These are phyloP conservation scores for Augochlora pura DNA, from an alignment of 1,140 invertebrate species.

Conservation along the genomic window DNA sequence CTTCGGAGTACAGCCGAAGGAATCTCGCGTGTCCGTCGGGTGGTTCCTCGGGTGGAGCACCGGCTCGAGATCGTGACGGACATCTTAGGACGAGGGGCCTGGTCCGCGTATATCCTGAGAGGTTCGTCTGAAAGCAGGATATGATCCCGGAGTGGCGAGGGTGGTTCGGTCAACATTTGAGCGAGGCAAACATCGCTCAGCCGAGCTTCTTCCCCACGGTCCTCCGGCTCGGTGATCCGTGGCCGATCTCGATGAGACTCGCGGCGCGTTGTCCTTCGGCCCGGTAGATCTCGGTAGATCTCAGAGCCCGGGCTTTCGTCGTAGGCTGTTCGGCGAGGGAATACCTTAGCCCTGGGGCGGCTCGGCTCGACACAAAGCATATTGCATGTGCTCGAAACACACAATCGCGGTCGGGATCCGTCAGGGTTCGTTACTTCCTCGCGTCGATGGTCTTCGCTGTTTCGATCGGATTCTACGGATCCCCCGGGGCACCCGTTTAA, in stretches of 20 bases:
- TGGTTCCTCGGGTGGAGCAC: background rate
- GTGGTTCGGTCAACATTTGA: conserved; percentile 75
- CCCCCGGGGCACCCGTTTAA: conserved; percentile 41
- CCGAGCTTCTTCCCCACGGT: conserved; percentile 17
- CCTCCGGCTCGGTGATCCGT: background rate
- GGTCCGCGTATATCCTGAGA: conserved; percentile 44
- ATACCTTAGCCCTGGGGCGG: conserved; percentile 55
- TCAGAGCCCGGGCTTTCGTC: background rate
- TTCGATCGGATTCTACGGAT: conserved; percentile 45
- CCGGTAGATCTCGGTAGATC: too few species aligned
- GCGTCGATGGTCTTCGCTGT: conserved; percentile 51
- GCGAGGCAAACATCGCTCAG: conserved; percentile 67
- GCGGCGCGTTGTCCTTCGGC: conserved; percentile 57
- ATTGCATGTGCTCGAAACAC: conserved; percentile 65
- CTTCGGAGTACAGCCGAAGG: background rate
- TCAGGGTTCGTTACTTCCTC: conserved; percentile 51
- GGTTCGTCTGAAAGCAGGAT: conserved; percentile 67
- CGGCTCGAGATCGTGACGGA: background rate
- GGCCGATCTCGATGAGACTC: conserved; percentile 42
- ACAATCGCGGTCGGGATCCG: conserved; percentile 24
- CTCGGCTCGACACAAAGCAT: conserved; percentile 61
- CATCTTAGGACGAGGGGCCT: background rate
- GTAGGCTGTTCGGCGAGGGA: conserved; percentile 40
- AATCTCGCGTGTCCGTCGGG: background rate
- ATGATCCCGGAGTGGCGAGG: conserved; percentile 60